Conservation (phyloP, 2,113 vertebrate genomes). For the Zingel zingel region DNA sequence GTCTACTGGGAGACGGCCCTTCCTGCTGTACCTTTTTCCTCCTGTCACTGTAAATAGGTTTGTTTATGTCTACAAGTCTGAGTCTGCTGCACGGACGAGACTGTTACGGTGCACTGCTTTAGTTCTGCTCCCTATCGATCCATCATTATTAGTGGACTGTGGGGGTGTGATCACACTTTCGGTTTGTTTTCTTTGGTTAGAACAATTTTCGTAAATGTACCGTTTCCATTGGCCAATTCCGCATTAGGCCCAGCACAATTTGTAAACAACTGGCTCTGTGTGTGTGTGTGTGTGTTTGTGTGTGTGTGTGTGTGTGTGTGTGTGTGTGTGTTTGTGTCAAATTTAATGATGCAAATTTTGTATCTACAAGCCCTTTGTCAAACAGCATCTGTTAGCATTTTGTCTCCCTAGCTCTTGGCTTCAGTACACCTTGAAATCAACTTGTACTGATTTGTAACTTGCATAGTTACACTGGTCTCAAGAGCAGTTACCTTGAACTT, state of each 20-base stretch:
- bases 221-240: background rate
- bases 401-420: background rate
- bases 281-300: no score
- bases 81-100: background rate
- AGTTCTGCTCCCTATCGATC: background rate
- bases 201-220: background rate
- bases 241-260: background rate
- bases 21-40: conserved; percentile 52
- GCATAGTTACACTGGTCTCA: no score
- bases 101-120: background rate
- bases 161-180: background rate
- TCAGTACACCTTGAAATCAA: background rate
- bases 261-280: background rate
- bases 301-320: no score
- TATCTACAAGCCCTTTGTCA: background rate
- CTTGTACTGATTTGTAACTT: background rate
- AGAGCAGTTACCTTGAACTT: no score
- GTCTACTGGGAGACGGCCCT: conserved; percentile 53
- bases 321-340: background rate
- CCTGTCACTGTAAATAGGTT: conserved; percentile 56
- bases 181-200: background rate
- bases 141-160: conserved; percentile 33
- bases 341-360: conserved; percentile 10
- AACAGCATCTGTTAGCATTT: background rate
- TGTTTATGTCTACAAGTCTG: conserved; percentile 47